A percentile compares a stretch with the other conserved stretches of the same genome.
These are phyloP conservation scores for Physocephala rufipes DNA, from an alignment of 2,888 invertebrate species.

Conservation along the genomic window DNA sequence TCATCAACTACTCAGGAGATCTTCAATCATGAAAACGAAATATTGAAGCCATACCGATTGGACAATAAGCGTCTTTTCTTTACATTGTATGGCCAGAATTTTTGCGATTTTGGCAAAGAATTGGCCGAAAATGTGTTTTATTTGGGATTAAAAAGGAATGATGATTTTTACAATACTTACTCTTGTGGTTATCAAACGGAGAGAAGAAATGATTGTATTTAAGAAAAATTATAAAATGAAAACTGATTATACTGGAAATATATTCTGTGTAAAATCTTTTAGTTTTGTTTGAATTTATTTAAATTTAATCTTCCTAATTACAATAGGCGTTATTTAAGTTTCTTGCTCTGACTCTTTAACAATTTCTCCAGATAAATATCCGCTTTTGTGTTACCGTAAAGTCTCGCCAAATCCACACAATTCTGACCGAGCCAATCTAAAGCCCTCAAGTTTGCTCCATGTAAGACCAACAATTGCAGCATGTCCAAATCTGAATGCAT, in stretches of 20 bases:
- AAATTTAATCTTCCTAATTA: background rate
- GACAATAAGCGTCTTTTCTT: conserved; percentile 59
- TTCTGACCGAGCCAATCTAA: conserved; percentile 54
- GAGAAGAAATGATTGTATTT: conserved; percentile 46
- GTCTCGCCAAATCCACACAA: conserved; percentile 57
- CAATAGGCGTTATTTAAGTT: background rate
- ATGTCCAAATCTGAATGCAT: conserved; percentile 58
- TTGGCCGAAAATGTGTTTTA: conserved; percentile 61
- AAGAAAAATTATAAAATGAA: background rate
- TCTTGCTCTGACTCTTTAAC: conserved; percentile 33
- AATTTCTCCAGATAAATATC: conserved; percentile 55
- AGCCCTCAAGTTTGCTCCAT: conserved; percentile 55
- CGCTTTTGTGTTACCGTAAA: conserved; percentile 54
- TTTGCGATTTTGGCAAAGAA: conserved; percentile 62
- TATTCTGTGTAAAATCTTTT: no score
- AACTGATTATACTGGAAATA: no score
- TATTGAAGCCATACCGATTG: conserved; percentile 53
- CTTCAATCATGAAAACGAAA: conserved; percentile 58
- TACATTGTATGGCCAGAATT: conserved; percentile 61
- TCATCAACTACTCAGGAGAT: conserved; percentile 47
- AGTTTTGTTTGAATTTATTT: background rate
- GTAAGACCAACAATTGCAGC: conserved; percentile 57
- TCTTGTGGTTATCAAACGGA: conserved; percentile 55
- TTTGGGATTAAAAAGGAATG: conserved; percentile 57
- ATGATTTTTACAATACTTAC: conserved; percentile 55